These are phyloP conservation scores for Micropoecilia bifurca DNA, from an alignment of 2,797 vertebrate species.

Conservation along the genomic window DNA sequence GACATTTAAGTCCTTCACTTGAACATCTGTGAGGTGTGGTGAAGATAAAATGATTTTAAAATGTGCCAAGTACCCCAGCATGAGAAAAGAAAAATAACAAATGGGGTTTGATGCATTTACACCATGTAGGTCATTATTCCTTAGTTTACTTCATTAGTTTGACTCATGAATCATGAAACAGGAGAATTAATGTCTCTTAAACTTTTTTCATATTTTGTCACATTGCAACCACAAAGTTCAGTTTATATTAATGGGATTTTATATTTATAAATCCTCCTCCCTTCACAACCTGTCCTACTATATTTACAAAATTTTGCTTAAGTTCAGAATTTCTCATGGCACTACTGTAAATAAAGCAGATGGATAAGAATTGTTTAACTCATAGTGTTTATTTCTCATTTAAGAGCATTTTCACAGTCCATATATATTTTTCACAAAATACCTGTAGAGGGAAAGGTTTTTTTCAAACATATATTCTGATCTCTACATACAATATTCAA, in stretches of 20 bases:
- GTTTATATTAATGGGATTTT: neutral
- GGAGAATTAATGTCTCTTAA: neutral
- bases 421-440: conserved; percentile 35
- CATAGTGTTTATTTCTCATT: conserved; percentile 56
- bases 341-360: conserved; percentile 3
- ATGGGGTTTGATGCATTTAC: neutral
- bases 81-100: neutral
- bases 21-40: conserved; percentile 21
- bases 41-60: conserved; percentile 31
- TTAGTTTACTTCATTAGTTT: neutral
- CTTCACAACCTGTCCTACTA: neutral
- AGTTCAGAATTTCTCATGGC: neutral
- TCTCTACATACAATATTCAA: conserved; percentile 14
- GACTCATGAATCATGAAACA: neutral
- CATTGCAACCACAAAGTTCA: neutral
- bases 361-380: conserved; percentile 8
- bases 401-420: conserved; percentile 49
- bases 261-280: neutral
- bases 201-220: neutral
- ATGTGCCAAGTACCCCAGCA: conserved; percentile 11
- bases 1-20: neutral
- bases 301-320: neutral
- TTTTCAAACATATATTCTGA: neutral
- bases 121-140: neutral
- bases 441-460: conserved; percentile 4